These are phyloP conservation scores for Ylistrum balloti DNA, from an alignment of 1,140 invertebrate genomes.

Conservation along the genomic window DNA sequence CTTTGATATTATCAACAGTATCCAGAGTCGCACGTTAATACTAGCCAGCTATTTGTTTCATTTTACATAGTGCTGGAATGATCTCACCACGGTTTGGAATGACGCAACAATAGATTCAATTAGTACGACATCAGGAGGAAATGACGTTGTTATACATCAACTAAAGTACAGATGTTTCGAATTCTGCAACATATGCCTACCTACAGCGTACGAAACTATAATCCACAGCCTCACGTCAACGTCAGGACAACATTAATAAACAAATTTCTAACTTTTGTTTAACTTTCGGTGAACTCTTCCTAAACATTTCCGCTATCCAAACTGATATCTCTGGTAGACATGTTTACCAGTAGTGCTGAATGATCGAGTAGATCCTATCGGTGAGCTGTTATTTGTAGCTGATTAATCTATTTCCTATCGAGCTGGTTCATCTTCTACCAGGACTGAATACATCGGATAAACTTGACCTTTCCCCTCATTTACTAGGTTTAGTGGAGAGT, in stretches of 20 bases:
- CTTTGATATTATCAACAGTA: slow-evolving; percentile 18
- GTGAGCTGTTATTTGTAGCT: neutral
- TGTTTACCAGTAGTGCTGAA: neutral
- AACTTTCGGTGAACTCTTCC: neutral
- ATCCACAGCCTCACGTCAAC: neutral
- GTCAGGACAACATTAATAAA: neutral
- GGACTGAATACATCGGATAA: neutral
- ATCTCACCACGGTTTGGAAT: neutral
- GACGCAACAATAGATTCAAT: neutral
- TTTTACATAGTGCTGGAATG: neutral
- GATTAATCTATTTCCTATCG: slow-evolving; percentile 1
- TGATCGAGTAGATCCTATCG: neutral
- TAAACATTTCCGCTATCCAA: neutral
- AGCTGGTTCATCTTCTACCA: neutral
- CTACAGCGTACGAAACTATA: neutral
- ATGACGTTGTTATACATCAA: no score
- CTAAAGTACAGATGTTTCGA: neutral
- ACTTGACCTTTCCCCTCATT: neutral
- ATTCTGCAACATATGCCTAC: neutral
- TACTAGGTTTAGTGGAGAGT: neutral
- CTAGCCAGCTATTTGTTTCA: neutral
- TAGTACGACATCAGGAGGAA: neutral
- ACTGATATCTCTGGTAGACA: neutral
- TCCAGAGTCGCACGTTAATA: neutral
- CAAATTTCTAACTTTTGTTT: neutral